Base-by-base conservation (phyloP, 1,140 invertebrate species). In the Drosophila sturtevanti region DNA sequence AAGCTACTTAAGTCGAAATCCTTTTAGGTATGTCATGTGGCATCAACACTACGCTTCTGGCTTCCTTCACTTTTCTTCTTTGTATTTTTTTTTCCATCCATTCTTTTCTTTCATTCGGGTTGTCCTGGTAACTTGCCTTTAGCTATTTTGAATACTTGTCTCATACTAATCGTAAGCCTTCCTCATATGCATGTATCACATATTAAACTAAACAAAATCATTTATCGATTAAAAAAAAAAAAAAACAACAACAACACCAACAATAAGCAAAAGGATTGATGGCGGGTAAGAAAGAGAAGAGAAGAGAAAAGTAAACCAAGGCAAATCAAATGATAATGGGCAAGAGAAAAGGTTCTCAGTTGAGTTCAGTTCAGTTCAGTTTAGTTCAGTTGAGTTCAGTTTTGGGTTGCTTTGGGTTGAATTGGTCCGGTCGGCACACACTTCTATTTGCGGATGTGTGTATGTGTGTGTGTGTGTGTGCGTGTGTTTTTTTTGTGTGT, bases 1-100 rank as follows among this genome's bases (percentile, higher is more conserved):
- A 87, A 87, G 84, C 82, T 79, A 80, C 82, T 87, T 87, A 87
- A 77, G 72, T 89, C 56, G 51, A 89, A 87, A 87, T 87, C 82
- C 82, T 77, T 87, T 87, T 79, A 79, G 84, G 81, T 89, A 89
- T 87, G 84, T 89, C 82, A 82, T 84, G 82, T 63, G 64, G 52
- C 72, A 75, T 76, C 79, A 74, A 75, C 76, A 61, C 71, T 65
- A 68, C 41, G 41, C 52, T 35, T 22, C 41, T 63, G 54, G 52
- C 51, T 38, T 12, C 27, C 12, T 58, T 58, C 21, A 41, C n/a
- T 24, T 38, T 52, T 52, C 21, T 44, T 59, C 63, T 62, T 27
- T 59, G 63, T 63, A 67, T 27, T 41, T 21, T 34, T 61, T 51
- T 38, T 63, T 38, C 58, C 37, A 21, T 16, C 3, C 14, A 4